These are phyloP conservation scores for Peromyscus eremicus DNA, from an alignment of 2,797 vertebrate species.

Conservation along the genomic window DNA sequence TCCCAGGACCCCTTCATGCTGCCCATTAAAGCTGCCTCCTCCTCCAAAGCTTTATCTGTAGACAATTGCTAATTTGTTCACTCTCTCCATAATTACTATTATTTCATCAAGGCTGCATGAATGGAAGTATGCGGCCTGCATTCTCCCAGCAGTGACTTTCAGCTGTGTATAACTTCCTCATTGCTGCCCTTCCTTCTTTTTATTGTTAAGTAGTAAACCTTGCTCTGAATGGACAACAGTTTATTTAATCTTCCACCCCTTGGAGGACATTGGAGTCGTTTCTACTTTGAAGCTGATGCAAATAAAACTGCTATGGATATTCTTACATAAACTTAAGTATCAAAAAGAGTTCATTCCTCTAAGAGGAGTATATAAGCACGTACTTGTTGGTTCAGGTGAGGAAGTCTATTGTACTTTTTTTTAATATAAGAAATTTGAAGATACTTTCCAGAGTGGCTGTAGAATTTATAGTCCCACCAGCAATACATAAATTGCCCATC, in stretches of 20 bases:
- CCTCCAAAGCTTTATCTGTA: neutral
- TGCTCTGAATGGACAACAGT: neutral
- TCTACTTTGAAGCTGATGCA: neutral
- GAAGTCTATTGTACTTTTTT: conserved; percentile 21
- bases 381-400: neutral
- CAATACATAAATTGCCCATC: neutral
- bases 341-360: neutral
- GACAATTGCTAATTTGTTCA: neutral
- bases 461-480: neutral
- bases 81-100: neutral
- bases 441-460: neutral
- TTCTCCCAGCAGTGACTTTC: neutral
- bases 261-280: neutral
- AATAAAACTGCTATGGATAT: neutral
- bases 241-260: neutral
- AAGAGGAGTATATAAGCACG: neutral
- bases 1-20: neutral
- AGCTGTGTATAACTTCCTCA: neutral
- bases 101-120: conserved; percentile 13
- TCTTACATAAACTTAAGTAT: neutral
- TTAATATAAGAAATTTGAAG: neutral
- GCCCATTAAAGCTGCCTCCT: neutral
- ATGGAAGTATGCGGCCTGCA: neutral
- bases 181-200: conserved; percentile 25
- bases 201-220: neutral